Evolutionary conservation across 2,797 vertebrate species (phyloP), one percentile per base, ranked within the genome.

Genomic region (Platyrinchus mystaceus): DNA sequence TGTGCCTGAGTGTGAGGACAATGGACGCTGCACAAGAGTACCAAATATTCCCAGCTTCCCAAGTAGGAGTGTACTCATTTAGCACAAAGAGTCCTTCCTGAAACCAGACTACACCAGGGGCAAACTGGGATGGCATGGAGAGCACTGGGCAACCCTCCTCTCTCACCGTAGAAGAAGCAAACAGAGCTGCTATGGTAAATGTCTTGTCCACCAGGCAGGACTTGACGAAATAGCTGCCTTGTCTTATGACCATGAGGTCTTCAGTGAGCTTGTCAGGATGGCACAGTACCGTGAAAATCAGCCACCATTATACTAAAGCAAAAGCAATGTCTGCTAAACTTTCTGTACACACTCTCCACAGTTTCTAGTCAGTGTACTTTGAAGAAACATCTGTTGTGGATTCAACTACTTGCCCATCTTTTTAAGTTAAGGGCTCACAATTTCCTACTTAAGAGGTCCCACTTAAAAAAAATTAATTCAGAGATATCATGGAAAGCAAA

Each of bases 221-320:
- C 37, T 13, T 64, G 34, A 70, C 67, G 63, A 20, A 79, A 27
- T 6, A 28, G 8, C 6, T 44, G 24, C 9, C n/a, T 75, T 3
- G 1, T 41, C n/a, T n/a, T 37, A 16, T 28, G 66, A 58, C 8
- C 3, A 2, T 0, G 0, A 36, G 26, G 30, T 49, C 34, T 37
- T 32, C 3, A 6, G 30, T 21, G 16, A 36, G 7, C 26, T 70
- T 5, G 1, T 30, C 37, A 49, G 37, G 28, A 46, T 47, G 53
- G 26, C 1, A 4, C 13, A 28, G 32, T 15, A 84, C 17, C 0
- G 0, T 4, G 39, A 62, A 36, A 27, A 76, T 62, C 55, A 76
- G 27, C 23, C 34, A 64, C 1, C 1, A 18, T 13, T 14, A 36
- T 15, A 11, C 16, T 52, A 63, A 41, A 64, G 21, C 27, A 76